phyloP scores from a whole-genome alignment of 1,140 invertebrate genomes.

The Philaenus spumarius region DNA sequence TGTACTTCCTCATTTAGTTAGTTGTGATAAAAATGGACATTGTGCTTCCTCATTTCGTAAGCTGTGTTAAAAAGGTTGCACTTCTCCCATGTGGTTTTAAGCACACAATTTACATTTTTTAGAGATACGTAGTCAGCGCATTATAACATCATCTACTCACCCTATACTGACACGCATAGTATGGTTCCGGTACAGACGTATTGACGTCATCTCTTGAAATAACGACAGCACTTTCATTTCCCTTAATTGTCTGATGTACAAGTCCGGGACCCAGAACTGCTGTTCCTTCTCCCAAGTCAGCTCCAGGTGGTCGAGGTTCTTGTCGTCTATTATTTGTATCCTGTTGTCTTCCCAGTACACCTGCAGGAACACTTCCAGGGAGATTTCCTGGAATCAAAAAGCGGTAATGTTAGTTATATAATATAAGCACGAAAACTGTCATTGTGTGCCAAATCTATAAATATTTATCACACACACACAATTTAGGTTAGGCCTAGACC shows the following conservation, averaged over 20 bases:
- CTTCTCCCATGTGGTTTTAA: too few species aligned
- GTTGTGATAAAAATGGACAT: too few species aligned
- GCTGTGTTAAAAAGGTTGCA: too few species aligned
- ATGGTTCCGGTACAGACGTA: conserved; percentile 48
- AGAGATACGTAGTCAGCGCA: too few species aligned
- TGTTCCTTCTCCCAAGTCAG: conserved; percentile 34
- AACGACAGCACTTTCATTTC: conserved; percentile 50
- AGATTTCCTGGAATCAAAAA: conserved; percentile 50
- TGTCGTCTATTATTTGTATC: conserved; percentile 40
- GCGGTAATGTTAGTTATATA: too few species aligned
- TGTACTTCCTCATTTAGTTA: too few species aligned
- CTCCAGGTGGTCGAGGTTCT: conserved; percentile 31
- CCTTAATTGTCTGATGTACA: conserved; percentile 52
- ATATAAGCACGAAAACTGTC: too few species aligned
- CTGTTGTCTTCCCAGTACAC: conserved; percentile 50
- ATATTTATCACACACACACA: too few species aligned
- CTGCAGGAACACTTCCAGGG: conserved; percentile 51
- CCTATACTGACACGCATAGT: conserved; percentile 51
- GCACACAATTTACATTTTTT: too few species aligned
- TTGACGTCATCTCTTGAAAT: conserved; percentile 50
- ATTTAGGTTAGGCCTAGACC: too few species aligned
- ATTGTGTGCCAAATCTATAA: too few species aligned
- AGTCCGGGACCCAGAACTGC: conserved; percentile 46
- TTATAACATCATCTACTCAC: conserved; percentile 44
- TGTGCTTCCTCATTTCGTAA: too few species aligned